Conservation (phyloP, 1,140 invertebrate genomes). For the Delia radicum region DNA sequence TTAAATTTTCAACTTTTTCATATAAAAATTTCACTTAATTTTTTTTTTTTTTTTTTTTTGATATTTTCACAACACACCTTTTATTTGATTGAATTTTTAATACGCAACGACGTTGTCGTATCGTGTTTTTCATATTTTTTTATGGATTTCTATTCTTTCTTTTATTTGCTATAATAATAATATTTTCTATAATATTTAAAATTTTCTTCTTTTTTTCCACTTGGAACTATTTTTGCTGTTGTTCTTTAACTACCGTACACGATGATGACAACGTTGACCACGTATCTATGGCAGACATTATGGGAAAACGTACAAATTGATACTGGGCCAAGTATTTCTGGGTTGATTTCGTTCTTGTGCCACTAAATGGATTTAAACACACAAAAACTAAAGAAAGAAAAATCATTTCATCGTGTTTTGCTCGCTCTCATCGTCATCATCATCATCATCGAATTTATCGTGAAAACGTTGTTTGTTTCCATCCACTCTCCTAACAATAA, state of each 20-base stretch:
- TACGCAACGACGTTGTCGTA: background rate
- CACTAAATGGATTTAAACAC: slow-evolving; percentile 15
- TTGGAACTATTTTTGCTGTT: slow-evolving; percentile 24
- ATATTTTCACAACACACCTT: background rate
- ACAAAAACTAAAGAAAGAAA: background rate
- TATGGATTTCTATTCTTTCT: background rate
- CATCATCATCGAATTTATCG: no score
- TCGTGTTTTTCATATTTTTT: background rate
- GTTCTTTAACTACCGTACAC: slow-evolving; percentile 31
- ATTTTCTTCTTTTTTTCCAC: slow-evolving; percentile 10
- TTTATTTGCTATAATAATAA: background rate
- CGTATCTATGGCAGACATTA: slow-evolving; percentile 52
- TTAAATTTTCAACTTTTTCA: slow-evolving; percentile 8
- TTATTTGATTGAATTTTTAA: background rate
- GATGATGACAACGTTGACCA: slow-evolving; percentile 44
- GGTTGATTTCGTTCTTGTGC: slow-evolving; percentile 29
- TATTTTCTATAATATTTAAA: background rate
- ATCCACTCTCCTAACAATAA: no score
- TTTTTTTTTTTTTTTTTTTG: background rate
- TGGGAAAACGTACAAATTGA: slow-evolving; percentile 55
- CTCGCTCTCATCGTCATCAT: slow-evolving; percentile 4
- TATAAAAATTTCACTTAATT: no score
- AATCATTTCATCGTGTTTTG: background rate
- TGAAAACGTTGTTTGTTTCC: background rate
- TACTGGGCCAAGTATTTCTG: slow-evolving; percentile 47